Evolutionary conservation across 2,113 vertebrate genomes (phyloP), one percentile per base, ranked within the genome.

Genomic region (Brienomyrus longianalis): DNA sequence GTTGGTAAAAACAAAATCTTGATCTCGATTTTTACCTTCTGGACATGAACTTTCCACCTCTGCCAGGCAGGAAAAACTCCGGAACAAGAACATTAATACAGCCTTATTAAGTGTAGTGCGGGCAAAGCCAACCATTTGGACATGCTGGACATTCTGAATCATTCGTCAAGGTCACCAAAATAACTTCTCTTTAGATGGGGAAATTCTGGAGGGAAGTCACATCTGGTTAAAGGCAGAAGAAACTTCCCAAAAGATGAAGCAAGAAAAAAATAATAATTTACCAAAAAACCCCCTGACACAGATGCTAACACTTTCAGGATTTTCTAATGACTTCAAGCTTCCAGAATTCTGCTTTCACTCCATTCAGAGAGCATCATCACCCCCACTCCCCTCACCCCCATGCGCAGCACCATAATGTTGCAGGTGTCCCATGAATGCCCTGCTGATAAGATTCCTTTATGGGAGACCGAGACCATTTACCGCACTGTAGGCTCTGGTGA

Each of bases 381-480:
- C 19, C 35, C 21, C 54, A 19, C 54, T 21, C 80, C 39, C 50
- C 31, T 21, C 11, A 39, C 43, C 86, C 21, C 85, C 50, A 27
- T 54, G 13, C 1, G 10, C 86, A 59, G 86, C 86, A 27, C 39
- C 62, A 88, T 88, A 74, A 74, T 74, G 15, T 47, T 70, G 87
- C 87, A 66, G 87, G 87, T 66, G 54, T 62, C 5, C 19, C 54
- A 66, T 88, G 87, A 88, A 62, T 45, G 54, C 87, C 52, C 11
- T 47, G 17, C 56, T 88, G 15, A 47, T n/a, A 85, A 23, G 27
- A 47, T 56, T 87, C 89, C 89, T 51, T 87, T 86, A 74, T 62
- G 17, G 27, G 19, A 84, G 51, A 89, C 43, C 5, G 17, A 89
- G 52, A 45, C 48, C 10, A 74, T 87, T 59, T 56, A 31, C 52